Evolutionary conservation across 2,113 vertebrate species (phyloP).

Genomic region (Xenotilapia leptura): DNA sequence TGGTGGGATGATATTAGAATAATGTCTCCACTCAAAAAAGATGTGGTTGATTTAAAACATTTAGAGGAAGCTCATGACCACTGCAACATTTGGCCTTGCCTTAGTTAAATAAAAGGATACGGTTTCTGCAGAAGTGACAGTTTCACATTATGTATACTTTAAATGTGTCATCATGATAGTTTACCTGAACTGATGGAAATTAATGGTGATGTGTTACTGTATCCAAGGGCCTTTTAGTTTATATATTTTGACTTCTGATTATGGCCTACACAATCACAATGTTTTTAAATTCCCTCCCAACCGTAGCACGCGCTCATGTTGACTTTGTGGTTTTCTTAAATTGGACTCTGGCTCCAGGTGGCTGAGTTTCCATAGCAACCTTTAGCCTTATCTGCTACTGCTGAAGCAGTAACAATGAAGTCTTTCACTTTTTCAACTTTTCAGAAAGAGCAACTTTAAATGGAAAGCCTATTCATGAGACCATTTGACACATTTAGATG

Average conservation of each 20-base stretch:
- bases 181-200: slow-evolving; percentile 63
- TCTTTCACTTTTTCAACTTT: slow-evolving; percentile 75
- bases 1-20: slow-evolving; percentile 40
- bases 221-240: slow-evolving; percentile 80
- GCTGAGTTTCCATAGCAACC: slow-evolving; percentile 86
- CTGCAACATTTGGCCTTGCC: slow-evolving; percentile 27
- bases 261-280: slow-evolving; percentile 78
- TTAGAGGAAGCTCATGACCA: slow-evolving; percentile 35
- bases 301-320: slow-evolving; percentile 86
- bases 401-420: slow-evolving; percentile 79
- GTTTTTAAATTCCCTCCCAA: slow-evolving; percentile 72
- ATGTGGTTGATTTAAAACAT: slow-evolving; percentile 54
- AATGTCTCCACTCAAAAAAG: slow-evolving; percentile 41
- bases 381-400: slow-evolving; percentile 87
- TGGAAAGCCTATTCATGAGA: slow-evolving; percentile 26
- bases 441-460: slow-evolving; percentile 61
- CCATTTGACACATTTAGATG: background rate
- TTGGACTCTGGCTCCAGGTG: slow-evolving; percentile 90
- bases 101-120: slow-evolving; percentile 67
- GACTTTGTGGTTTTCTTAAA: slow-evolving; percentile 96
- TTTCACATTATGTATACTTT: slow-evolving; percentile 51
- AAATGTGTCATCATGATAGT: slow-evolving; percentile 61
- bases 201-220: slow-evolving; percentile 60
- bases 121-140: slow-evolving; percentile 60
- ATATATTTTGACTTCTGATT: slow-evolving; percentile 83